Conservation (phyloP, 2,797 vertebrate genomes). For the Sardinella longiceps region DNA sequence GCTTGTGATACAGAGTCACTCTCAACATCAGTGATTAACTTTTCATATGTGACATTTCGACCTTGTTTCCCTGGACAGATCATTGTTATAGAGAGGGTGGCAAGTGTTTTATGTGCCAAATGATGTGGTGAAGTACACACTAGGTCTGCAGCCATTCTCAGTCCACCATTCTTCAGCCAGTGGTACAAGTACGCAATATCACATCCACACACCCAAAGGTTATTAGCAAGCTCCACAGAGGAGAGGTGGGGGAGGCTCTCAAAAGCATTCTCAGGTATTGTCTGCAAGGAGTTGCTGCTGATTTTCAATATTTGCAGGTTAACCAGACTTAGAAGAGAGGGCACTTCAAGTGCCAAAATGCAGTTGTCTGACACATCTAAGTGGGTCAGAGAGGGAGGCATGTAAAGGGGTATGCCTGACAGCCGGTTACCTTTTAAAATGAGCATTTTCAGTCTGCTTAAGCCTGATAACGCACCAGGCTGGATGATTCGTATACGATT, state of each 20-base stretch:
- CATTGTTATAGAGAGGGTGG: constrained; percentile 70
- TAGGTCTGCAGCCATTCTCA: constrained; percentile 71
- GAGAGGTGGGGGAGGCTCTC: constrained; percentile 68
- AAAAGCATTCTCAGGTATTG: constrained; percentile 73
- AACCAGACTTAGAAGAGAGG: constrained; percentile 68
- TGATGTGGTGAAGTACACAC: constrained; percentile 73
- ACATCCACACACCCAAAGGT: constrained; percentile 79
- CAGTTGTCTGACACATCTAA: constrained; percentile 79
- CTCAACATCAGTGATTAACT: constrained; percentile 21
- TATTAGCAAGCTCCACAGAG: constrained; percentile 71
- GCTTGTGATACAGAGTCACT: neutral
- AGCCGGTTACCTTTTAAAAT: constrained; percentile 75
- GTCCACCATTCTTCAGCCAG: constrained; percentile 71
- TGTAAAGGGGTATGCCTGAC: constrained; percentile 64
- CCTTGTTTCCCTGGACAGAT: constrained; percentile 71
- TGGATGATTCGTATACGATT: constrained; percentile 78
- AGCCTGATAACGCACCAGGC: constrained; percentile 69
- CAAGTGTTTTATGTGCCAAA: constrained; percentile 71
- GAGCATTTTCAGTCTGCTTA: constrained; percentile 69
- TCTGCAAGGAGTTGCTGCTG: constrained; percentile 78
- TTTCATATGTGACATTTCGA: constrained; percentile 38
- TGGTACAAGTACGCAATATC: constrained; percentile 77
- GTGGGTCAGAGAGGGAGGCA: constrained; percentile 72
- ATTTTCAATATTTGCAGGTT: constrained; percentile 78
- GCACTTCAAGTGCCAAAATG: constrained; percentile 70